These are phyloP conservation scores for Aporophyla nigra DNA, from an alignment of 2,888 invertebrate genomes.

Conservation along the genomic window DNA sequence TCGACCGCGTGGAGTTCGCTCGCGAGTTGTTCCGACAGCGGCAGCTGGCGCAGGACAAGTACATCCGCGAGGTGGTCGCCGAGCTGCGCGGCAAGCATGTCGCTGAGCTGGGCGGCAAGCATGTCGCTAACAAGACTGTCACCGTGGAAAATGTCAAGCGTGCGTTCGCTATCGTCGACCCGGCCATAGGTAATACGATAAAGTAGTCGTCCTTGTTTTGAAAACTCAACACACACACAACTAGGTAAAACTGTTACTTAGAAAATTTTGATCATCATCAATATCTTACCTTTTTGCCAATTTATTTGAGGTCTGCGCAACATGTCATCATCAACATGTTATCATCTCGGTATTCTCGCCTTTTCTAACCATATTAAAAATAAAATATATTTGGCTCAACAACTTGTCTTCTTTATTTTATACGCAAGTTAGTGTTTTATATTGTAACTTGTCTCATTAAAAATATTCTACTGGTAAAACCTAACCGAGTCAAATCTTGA, in stretches of 20 bases:
- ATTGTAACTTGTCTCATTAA: no score
- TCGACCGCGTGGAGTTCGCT: slow-evolving; percentile 85
- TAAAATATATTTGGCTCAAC: no score
- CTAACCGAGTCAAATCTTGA: no score
- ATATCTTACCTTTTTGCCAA: background rate
- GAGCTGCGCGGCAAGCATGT: slow-evolving; percentile 78
- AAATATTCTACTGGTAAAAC: no score
- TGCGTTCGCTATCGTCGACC: slow-evolving; percentile 87
- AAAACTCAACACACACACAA: background rate
- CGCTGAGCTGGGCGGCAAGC: slow-evolving; percentile 8
- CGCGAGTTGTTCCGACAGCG: slow-evolving; percentile 86
- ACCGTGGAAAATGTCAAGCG: slow-evolving; percentile 82
- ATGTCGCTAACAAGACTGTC: slow-evolving; percentile 70
- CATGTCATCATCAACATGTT: no score
- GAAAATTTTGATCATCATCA: background rate
- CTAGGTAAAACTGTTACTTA: background rate
- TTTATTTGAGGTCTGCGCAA: background rate
- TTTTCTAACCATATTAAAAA: background rate
- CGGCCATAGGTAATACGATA: slow-evolving; percentile 57
- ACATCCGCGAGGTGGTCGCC: slow-evolving; percentile 85
- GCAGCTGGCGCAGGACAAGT: slow-evolving; percentile 86
- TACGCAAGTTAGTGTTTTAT: no score
- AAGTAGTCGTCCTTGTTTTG: background rate
- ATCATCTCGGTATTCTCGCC: no score
- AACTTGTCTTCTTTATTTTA: no score